Percentiles rank a stretch among this genome's conserved stretches.
Conservation (phyloP, 2,888 invertebrate genomes). For the Halocaridina rubra region DNA sequence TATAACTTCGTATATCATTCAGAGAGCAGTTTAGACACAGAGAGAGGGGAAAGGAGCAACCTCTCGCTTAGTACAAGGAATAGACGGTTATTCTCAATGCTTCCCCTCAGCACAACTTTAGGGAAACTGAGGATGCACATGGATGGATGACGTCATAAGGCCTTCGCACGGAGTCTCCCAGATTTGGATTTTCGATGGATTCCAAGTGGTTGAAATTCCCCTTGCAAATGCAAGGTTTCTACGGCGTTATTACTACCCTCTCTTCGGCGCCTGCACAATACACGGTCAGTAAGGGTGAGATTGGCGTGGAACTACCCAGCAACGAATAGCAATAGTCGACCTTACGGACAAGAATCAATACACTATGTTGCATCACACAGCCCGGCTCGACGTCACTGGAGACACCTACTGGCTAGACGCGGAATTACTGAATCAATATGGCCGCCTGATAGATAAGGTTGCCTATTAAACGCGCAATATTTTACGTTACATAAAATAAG, state of each 20-base stretch:
- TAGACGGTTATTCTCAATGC: background rate
- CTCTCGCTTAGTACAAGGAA: too few species aligned
- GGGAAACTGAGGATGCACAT: constrained; percentile 15
- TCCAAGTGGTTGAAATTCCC: constrained; percentile 2
- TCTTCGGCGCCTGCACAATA: background rate
- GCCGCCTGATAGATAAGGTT: constrained; percentile 11
- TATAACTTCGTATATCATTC: too few species aligned
- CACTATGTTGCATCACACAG: constrained; percentile 18
- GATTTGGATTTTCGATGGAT: background rate
- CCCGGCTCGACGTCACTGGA: background rate
- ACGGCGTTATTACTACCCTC: background rate
- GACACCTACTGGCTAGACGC: background rate
- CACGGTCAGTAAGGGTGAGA: background rate
- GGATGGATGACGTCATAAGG: constrained; percentile 1
- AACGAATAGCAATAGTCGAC: background rate
- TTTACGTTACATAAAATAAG: too few species aligned
- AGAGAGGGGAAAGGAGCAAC: too few species aligned
- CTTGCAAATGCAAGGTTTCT: background rate
- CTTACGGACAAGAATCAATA: constrained; percentile 13
- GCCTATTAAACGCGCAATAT: constrained; percentile 7
- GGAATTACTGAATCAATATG: constrained; percentile 20
- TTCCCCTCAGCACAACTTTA: background rate
- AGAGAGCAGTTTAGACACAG: too few species aligned
- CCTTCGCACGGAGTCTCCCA: background rate
- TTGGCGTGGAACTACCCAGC: background rate